Evolutionary conservation across 2,888 invertebrate species (phyloP).

Genomic region (Temnothorax unifasciatus): DNA sequence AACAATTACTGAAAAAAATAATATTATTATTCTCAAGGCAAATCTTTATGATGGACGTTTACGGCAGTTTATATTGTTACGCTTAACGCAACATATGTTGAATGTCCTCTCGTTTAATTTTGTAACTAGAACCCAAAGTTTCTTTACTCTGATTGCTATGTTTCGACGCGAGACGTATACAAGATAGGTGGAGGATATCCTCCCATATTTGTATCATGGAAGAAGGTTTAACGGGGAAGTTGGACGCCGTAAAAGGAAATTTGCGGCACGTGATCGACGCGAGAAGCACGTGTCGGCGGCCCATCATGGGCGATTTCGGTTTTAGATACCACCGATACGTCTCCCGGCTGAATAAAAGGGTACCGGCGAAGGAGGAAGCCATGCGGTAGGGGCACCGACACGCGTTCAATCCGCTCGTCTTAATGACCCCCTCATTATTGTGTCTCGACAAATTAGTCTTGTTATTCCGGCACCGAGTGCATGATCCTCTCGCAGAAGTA

Average conservation of each 20-base stretch:
- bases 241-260: conserved; percentile 46
- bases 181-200: neutral
- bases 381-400: conserved; percentile 71
- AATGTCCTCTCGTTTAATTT: neutral
- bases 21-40: neutral
- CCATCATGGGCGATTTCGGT: conserved; percentile 67
- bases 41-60: neutral
- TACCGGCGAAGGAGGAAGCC: conserved; percentile 49
- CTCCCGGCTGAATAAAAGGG: conserved; percentile 62
- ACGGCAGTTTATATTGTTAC: neutral
- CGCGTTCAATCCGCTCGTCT: conserved; percentile 72
- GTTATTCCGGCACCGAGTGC: conserved; percentile 50
- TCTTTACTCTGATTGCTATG: conserved; percentile 7
- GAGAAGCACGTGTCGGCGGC: conserved; percentile 70
- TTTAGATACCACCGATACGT: conserved; percentile 61
- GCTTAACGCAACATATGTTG: neutral
- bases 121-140: neutral
- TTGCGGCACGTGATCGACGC: conserved; percentile 61
- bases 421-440: conserved; percentile 83
- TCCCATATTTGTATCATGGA: conserved; percentile 1
- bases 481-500: conserved; percentile 10
- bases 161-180: conserved; percentile 14
- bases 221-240: conserved; percentile 34
- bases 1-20: neutral
- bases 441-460: conserved; percentile 83